These are phyloP conservation scores for Catagonus wagneri DNA, from an alignment of 2,113 vertebrate genomes.

Conservation along the genomic window DNA sequence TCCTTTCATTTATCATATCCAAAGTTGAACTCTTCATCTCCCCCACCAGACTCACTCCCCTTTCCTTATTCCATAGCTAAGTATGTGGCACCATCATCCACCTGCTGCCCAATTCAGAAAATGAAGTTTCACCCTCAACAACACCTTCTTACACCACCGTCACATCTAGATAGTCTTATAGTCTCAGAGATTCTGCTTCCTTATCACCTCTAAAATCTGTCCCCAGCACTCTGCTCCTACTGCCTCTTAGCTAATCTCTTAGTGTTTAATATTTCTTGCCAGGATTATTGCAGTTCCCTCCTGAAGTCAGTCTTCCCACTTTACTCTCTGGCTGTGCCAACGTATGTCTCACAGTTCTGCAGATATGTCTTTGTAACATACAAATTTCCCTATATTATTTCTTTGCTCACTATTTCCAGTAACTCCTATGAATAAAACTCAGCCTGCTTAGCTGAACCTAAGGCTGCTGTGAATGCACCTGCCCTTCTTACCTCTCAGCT, in stretches of 20 bases:
- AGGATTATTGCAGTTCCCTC: constrained; percentile 24
- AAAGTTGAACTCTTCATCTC: not conserved
- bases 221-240: not conserved
- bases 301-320: not conserved
- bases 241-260: not conserved
- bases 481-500: not conserved
- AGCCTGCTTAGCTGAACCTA: not conserved
- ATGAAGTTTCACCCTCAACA: not conserved
- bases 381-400: constrained; percentile 59
- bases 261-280: constrained; percentile 7
- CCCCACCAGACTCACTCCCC: not conserved
- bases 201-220: not conserved
- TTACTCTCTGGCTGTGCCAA: not conserved
- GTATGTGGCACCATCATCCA: not conserved
- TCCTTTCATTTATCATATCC: not conserved
- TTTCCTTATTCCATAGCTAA: not conserved
- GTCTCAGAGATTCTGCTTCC: not conserved
- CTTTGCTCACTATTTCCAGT: constrained; percentile 62
- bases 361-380: constrained; percentile 57
- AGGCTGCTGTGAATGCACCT: not conserved
- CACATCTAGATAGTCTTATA: not conserved
- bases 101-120: not conserved
- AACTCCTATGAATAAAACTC: constrained; percentile 19
- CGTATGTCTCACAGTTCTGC: constrained; percentile 33
- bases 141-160: not conserved